Base-by-base conservation (phyloP, 2,888 invertebrate species). In the Xanthostigma xanthostigma region DNA sequence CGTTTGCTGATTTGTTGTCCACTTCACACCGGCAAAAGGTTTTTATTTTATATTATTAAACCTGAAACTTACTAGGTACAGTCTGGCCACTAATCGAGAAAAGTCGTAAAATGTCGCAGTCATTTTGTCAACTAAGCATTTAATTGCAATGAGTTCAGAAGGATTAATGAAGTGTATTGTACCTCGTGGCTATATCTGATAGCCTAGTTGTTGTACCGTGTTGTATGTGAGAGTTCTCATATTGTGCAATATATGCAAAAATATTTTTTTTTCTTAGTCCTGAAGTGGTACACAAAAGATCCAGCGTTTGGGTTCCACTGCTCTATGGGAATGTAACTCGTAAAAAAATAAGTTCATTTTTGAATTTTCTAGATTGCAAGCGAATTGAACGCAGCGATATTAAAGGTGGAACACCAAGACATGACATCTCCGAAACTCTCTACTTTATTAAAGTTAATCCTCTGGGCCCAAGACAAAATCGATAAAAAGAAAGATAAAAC, bases 361-460 rank as follows among this genome's bases (percentile, higher is more conserved):
- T 37, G 17, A 51, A 36, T 50, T 54, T 63, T 60, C 40, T 62
- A 88, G 87, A 87, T 96, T 62, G 96, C 96, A 17, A 94, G 94
- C 71, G 95, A 96, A 71, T 74, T 97, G 13, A 97, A 97, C 69
- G 91, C 95, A 44, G 95, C 96, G n/a, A 94, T 97, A 58, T 71
- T 97, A 48, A 89, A 92, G 64, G 86, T 87, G 72, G 94, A 96
- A 64, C 88, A 92, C 60, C 83, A 86, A 63, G 90, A 92, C 62
- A 83, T 86, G 44, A 91, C 90, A 2, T 87, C 89, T 50, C 93
- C 95, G 3, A 87, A 93, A 64, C 74, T 97, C 49, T 91, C 92
- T 61, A 91, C 87, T 60, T 74, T 96, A 12, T 71, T 97, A 10
- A 90, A 94, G 65, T 77, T 95, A 67, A 87, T 97, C 57, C 72